phyloP scores from a whole-genome alignment of 1,140 invertebrate species.

The Drosophila bipectinata region DNA sequence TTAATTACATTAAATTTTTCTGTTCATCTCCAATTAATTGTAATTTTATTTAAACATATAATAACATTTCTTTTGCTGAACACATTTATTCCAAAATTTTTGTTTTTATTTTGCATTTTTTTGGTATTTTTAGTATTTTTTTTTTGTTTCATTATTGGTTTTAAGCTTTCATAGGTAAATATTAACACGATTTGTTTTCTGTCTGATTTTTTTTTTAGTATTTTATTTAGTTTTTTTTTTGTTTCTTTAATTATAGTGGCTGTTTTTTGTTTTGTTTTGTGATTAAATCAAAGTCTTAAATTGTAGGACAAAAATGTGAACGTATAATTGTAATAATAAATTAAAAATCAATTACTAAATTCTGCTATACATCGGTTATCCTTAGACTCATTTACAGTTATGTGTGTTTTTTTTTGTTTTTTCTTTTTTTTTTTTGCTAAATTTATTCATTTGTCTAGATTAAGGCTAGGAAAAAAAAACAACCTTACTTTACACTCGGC shows the following conservation, averaged over 20 bases:
- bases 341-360: slow-evolving; percentile 29
- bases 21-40: slow-evolving; percentile 50
- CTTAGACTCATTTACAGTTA: slow-evolving; percentile 44
- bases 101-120: slow-evolving; percentile 27
- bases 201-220: slow-evolving; percentile 6
- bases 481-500: slow-evolving; percentile 66
- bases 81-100: slow-evolving; percentile 83
- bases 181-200: slow-evolving; percentile 46
- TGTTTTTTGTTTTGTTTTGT: slow-evolving; percentile 11
- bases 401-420: neutral
- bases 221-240: slow-evolving; percentile 20
- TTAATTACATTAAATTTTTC: slow-evolving; percentile 70
- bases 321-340: slow-evolving; percentile 27
- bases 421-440: slow-evolving; percentile 35
- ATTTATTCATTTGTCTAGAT: slow-evolving; percentile 62
- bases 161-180: slow-evolving; percentile 46
- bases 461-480: slow-evolving; percentile 70
- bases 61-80: slow-evolving; percentile 81
- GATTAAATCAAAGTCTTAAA: slow-evolving; percentile 54
- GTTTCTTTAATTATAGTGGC: slow-evolving; percentile 49
- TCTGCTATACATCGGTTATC: slow-evolving; percentile 39
- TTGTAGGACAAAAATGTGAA: slow-evolving; percentile 39
- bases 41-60: slow-evolving; percentile 79
- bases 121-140: slow-evolving; percentile 25
- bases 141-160: slow-evolving; percentile 34